phyloP scores from a whole-genome alignment of 1,140 invertebrate species.

The Micrasema minimum region DNA sequence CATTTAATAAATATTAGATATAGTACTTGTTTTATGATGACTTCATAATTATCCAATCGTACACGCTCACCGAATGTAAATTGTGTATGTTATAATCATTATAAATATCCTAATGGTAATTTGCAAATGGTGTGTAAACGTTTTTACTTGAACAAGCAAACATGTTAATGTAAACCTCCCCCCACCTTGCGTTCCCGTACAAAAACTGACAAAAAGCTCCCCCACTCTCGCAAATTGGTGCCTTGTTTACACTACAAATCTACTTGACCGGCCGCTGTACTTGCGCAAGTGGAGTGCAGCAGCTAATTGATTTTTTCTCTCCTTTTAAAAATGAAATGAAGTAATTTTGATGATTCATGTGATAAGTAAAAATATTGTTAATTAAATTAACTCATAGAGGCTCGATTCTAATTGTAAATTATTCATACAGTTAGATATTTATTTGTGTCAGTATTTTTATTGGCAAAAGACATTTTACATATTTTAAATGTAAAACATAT shows the following conservation, averaged over 20 bases:
- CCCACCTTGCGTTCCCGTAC: constrained; percentile 2
- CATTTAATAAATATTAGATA: too few relatives aligned
- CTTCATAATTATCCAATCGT: too few relatives aligned
- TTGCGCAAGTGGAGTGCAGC: constrained; percentile 1
- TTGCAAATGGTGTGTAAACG: constrained; percentile 21
- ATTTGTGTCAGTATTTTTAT: too few relatives aligned
- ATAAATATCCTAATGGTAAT: not conserved
- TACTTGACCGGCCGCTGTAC: constrained; percentile 12
- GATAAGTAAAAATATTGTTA: too few relatives aligned
- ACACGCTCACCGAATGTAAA: too few relatives aligned
- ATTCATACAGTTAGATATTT: too few relatives aligned
- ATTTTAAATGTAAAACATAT: too few relatives aligned
- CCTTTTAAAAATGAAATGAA: not conserved
- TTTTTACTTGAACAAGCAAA: constrained; percentile 13
- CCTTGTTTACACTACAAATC: constrained; percentile 20
- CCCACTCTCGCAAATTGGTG: constrained; percentile 24
- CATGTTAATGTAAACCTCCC: constrained; percentile 18
- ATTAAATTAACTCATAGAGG: too few relatives aligned
- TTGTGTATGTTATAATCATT: too few relatives aligned
- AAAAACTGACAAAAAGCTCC: constrained; percentile 7
- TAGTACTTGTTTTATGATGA: too few relatives aligned
- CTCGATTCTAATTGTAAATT: too few relatives aligned
- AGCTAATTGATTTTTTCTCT: not conserved
- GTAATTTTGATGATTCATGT: not conserved
- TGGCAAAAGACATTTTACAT: too few relatives aligned